phyloP scores from a whole-genome alignment of 2,113 vertebrate genomes.

The Tragelaphus strepsiceros region DNA sequence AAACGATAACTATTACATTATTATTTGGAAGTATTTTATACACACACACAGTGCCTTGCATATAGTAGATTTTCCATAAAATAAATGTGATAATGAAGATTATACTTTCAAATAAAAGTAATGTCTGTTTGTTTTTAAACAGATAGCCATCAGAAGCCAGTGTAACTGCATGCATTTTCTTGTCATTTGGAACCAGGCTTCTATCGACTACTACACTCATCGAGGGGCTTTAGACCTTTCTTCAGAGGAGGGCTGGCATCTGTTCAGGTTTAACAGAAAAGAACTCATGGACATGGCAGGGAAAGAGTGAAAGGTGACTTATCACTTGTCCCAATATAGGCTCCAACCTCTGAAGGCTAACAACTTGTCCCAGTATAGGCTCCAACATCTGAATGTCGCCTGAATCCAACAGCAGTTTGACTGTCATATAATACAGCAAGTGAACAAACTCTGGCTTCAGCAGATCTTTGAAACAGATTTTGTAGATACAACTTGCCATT shows the following conservation, averaged over 20 bases:
- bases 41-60: not conserved
- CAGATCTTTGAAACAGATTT: constrained; percentile 25
- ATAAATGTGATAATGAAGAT: not conserved
- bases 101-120: constrained; percentile 12
- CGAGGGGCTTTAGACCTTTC: constrained; percentile 78
- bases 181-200: constrained; percentile 82
- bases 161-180: constrained; percentile 87
- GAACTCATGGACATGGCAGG: constrained; percentile 76
- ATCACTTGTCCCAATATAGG: not conserved
- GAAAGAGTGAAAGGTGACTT: constrained; percentile 63
- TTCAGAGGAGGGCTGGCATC: constrained; percentile 82
- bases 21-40: not conserved
- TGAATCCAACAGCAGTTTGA: not conserved
- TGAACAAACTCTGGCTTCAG: constrained; percentile 1
- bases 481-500: not conserved
- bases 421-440: constrained; percentile 34
- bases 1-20: not conserved
- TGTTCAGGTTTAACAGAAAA: constrained; percentile 82
- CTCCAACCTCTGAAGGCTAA: no score
- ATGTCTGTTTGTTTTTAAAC: constrained; percentile 30
- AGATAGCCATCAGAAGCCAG: constrained; percentile 83
- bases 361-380: not conserved
- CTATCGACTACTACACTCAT: constrained; percentile 78
- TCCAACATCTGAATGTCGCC: not conserved
- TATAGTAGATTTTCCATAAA: not conserved